Evolutionary conservation across 2,113 vertebrate genomes (phyloP).

Genomic region (Chlorodrepanis virens): DNA sequence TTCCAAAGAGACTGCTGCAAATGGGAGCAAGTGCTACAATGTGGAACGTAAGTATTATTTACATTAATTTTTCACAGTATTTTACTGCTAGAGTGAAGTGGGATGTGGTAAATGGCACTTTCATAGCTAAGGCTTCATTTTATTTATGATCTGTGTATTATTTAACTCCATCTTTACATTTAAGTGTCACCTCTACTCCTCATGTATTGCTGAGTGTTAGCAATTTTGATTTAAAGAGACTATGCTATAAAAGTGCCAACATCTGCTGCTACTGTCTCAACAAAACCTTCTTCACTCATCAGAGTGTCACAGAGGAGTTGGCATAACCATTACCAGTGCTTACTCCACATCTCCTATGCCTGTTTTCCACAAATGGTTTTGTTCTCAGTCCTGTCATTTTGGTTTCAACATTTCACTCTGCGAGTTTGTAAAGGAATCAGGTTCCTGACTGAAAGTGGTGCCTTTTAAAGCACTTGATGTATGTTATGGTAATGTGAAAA

Average conservation of each 20-base stretch:
- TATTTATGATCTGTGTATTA: not conserved
- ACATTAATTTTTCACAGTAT: not conserved
- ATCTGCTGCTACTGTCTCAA: not conserved
- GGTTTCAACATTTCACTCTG: not conserved
- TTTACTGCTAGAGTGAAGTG: not conserved
- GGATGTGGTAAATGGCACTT: not conserved
- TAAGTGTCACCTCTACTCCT: not conserved
- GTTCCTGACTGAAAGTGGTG: not conserved
- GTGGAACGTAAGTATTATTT: not conserved
- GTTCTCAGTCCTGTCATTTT: not conserved
- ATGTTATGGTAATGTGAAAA: not conserved
- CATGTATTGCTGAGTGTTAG: not conserved
- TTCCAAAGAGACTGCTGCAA: not conserved
- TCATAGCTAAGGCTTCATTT: not conserved
- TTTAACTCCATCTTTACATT: not conserved
- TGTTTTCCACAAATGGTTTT: not conserved
- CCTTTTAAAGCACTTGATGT: not conserved
- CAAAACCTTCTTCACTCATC: not conserved
- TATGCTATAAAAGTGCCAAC: not conserved
- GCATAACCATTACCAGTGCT: not conserved
- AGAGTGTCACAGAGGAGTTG: accelerated
- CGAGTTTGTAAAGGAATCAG: not conserved
- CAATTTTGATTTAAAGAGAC: not conserved
- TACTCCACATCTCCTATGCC: not conserved
- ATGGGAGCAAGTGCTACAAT: not conserved